These are phyloP conservation scores for Drosophila bocki DNA, from an alignment of 1,140 invertebrate species.

Conservation along the genomic window DNA sequence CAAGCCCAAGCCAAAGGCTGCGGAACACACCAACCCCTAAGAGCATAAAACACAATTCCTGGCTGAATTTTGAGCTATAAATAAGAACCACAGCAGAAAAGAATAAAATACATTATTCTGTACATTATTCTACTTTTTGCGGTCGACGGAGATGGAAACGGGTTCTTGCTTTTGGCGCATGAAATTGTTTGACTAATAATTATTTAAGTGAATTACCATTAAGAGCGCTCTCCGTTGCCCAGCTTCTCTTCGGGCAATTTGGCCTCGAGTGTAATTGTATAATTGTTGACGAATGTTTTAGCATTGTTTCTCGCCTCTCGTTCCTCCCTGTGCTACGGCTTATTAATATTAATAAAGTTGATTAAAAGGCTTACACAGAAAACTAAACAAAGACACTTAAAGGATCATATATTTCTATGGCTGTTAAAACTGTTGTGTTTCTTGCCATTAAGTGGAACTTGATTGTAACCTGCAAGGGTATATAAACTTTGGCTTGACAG, in stretches of 20 bases:
- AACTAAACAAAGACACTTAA: conserved; percentile 61
- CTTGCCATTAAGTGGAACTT: conserved; percentile 18
- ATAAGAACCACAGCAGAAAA: conserved; percentile 34
- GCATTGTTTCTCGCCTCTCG: conserved; percentile 47
- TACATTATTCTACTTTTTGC: conserved; percentile 47
- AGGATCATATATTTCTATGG: conserved; percentile 14
- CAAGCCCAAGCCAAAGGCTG: conserved; percentile 8
- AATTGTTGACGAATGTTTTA: conserved; percentile 71
- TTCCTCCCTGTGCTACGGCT: conserved; percentile 28
- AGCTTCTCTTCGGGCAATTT: conserved; percentile 24
- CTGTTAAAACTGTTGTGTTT: conserved; percentile 11
- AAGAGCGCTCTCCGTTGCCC: conserved; percentile 42
- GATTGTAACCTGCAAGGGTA: too few species aligned
- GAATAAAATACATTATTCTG: conserved; percentile 42
- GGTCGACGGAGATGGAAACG: conserved; percentile 27
- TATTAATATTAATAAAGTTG: conserved; percentile 82
- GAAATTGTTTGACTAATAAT: conserved; percentile 77
- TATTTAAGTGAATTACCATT: conserved; percentile 83
- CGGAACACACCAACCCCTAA: conserved; percentile 28
- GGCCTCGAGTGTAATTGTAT: conserved; percentile 67
- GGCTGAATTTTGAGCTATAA: conserved; percentile 32
- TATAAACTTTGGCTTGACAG: too few species aligned
- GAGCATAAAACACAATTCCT: conserved; percentile 19
- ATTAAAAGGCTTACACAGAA: conserved; percentile 73
- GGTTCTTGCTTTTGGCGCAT: conserved; percentile 27